Conservation (phyloP, 1,140 invertebrate genomes). For the Zaprionus camerounensis region DNA sequence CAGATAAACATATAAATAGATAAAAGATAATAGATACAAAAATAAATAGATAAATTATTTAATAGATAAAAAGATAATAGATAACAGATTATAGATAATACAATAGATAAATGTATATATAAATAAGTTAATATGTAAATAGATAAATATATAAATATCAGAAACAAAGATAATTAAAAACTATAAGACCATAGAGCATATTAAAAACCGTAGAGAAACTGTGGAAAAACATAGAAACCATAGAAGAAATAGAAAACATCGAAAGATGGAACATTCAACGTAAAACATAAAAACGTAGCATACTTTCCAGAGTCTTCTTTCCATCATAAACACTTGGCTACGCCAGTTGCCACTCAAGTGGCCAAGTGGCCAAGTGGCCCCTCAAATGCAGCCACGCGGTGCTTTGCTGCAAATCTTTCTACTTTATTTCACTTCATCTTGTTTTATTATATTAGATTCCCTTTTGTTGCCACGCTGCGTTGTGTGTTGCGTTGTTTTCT, state of each 20-base stretch:
- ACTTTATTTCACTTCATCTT: constrained; percentile 16
- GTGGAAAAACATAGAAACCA: neutral
- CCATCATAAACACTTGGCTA: neutral
- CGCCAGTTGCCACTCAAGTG: constrained; percentile 21
- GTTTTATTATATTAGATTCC: constrained; percentile 9
- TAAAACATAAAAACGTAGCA: neutral
- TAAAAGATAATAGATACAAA: too few species aligned
- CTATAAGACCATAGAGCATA: neutral
- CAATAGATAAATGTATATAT: too few species aligned
- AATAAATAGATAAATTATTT: too few species aligned
- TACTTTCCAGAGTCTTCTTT: too few species aligned
- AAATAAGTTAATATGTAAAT: too few species aligned
- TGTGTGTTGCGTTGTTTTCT: neutral
- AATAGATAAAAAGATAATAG: too few species aligned
- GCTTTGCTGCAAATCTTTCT: constrained; percentile 8
- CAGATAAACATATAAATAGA: too few species aligned
- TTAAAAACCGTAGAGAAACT: neutral
- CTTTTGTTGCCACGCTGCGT: constrained; percentile 6
- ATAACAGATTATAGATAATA: too few species aligned
- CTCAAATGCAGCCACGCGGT: constrained; percentile 36
- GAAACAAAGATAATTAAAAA: too few species aligned
- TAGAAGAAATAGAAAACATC: neutral
- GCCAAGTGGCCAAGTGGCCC: constrained; percentile 23
- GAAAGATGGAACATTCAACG: neutral
- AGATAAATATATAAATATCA: too few species aligned